Percentiles rank a stretch among this genome's conserved stretches.
These are phyloP conservation scores for Platynereis dumerilii DNA, from an alignment of 2,888 invertebrate genomes.

Conservation along the genomic window DNA sequence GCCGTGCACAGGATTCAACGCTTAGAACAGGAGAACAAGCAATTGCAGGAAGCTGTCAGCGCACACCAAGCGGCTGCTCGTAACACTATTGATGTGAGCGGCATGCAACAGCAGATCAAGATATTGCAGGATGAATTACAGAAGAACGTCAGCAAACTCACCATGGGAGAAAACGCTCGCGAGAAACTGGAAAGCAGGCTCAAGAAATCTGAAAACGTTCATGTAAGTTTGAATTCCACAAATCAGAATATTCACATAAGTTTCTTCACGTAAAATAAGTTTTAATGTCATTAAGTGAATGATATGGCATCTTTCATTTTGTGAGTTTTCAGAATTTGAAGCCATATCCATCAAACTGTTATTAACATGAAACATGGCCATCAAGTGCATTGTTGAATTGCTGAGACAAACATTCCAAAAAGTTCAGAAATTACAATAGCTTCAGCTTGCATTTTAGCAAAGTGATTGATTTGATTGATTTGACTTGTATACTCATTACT, in stretches of 20 bases:
- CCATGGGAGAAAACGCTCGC: constrained; percentile 48
- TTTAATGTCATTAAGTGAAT: too few species aligned
- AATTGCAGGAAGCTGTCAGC: constrained; percentile 45
- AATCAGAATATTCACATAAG: not conserved
- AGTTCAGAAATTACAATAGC: too few species aligned
- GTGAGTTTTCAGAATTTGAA: too few species aligned
- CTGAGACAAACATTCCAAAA: too few species aligned
- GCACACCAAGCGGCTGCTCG: constrained; percentile 6
- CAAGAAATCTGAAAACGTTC: constrained; percentile 42
- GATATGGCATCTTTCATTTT: too few species aligned
- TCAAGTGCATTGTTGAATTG: too few species aligned
- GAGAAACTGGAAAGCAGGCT: constrained; percentile 48
- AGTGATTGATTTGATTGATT: too few species aligned
- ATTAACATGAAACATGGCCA: too few species aligned
- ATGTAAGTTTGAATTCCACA: constrained; percentile 36
- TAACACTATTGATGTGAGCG: not conserved
- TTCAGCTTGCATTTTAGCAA: too few species aligned
- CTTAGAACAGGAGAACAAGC: constrained; percentile 47
- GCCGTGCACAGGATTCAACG: constrained; percentile 12
- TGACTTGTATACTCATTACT: too few species aligned
- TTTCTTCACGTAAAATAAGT: not conserved
- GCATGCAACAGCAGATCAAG: constrained; percentile 48
- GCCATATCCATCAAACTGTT: too few species aligned
- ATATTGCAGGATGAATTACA: constrained; percentile 55
- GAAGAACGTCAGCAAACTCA: constrained; percentile 47